Percentiles rank a stretch among this genome's conserved stretches.
Conservation (phyloP, 2,888 invertebrate species). For the Brachylomia viminalis region DNA sequence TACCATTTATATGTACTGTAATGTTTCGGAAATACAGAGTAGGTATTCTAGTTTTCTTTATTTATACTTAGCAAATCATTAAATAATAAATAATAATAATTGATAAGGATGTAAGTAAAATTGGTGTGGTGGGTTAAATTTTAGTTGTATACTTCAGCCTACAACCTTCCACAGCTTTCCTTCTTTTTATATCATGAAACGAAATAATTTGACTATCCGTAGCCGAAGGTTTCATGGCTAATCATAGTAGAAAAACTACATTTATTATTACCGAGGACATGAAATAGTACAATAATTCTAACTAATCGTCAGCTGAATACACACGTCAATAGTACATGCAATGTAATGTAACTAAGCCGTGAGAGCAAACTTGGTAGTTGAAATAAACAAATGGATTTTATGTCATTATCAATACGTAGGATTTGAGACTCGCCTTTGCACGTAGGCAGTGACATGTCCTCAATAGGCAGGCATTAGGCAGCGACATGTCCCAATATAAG, state of each 20-base stretch:
- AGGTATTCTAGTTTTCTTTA: no score
- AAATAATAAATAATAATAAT: no score
- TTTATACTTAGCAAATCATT: no score
- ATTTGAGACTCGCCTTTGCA: background rate
- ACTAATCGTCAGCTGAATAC: constrained; percentile 34
- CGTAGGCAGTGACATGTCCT: background rate
- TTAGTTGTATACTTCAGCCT: no score
- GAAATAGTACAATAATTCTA: constrained; percentile 28
- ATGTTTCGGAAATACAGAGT: no score
- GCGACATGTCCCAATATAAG: background rate
- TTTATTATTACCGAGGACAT: constrained; percentile 25
- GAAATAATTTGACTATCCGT: background rate
- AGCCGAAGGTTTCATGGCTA: constrained; percentile 6
- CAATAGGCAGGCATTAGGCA: no score
- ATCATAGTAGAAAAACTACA: constrained; percentile 1
- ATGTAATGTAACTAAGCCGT: constrained; percentile 2
- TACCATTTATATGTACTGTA: no score
- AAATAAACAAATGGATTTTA: constrained; percentile 4
- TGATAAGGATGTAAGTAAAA: no score
- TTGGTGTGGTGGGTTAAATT: no score
- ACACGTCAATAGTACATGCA: constrained; percentile 12
- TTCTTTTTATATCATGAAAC: background rate
- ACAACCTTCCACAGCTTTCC: background rate
- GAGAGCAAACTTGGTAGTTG: constrained; percentile 3
- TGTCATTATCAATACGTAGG: background rate